Evolutionary conservation across 2,888 invertebrate genomes (phyloP).

Genomic region (Oegoconia quadripuncta): DNA sequence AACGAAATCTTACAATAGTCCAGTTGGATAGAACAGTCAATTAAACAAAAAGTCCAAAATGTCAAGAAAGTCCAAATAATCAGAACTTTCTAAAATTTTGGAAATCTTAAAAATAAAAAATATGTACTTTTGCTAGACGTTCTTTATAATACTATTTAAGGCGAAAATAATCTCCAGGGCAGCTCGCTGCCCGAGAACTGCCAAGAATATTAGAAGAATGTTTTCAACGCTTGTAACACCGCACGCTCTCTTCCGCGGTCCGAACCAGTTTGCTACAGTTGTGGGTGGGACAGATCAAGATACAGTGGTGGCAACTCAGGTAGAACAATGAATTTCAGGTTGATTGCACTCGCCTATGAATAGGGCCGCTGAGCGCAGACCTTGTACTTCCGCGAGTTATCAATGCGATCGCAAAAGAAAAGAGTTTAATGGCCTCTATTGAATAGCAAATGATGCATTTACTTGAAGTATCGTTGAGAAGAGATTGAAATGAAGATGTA

Average conservation of each 20-base stretch:
- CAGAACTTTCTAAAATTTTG: no score
- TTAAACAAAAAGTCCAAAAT: no score
- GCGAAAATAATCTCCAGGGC: no score
- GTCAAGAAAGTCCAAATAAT: no score
- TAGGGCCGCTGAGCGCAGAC: conserved; percentile 42
- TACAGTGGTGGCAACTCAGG: conserved; percentile 27
- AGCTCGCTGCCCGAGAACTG: no score
- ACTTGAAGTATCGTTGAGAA: conserved; percentile 4
- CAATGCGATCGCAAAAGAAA: conserved; percentile 41
- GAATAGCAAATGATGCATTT: conserved; percentile 20
- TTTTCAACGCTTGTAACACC: no score
- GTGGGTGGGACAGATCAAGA: conserved; percentile 27
- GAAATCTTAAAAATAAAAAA: no score
- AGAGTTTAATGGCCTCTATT: conserved; percentile 42
- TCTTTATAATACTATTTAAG: no score
- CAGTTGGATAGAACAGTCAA: no score
- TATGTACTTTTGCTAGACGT: no score
- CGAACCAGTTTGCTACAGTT: not conserved
- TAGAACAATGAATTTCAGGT: conserved; percentile 70
- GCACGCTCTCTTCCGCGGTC: not conserved
- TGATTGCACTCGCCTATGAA: conserved; percentile 67
- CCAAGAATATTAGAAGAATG: no score
- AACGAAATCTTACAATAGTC: no score
- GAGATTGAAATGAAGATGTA: not conserved
- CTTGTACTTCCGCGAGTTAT: conserved; percentile 53